Conservation (phyloP, 2,797 vertebrate genomes). For the Epinephelus malabaricus region DNA sequence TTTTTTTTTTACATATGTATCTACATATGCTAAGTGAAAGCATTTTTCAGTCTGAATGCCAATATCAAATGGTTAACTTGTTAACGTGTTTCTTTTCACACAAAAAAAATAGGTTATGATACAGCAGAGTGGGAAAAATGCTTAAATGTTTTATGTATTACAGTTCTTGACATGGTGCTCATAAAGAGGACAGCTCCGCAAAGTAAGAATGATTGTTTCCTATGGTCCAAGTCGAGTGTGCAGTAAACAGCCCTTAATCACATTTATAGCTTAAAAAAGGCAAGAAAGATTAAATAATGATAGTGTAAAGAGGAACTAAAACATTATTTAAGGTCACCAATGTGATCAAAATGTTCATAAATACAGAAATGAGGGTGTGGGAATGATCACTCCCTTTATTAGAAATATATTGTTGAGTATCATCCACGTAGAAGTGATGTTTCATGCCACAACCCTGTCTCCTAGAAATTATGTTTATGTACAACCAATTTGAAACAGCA, state of each 20-base stretch:
- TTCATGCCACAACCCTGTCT: no score
- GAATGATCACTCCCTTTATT: background rate
- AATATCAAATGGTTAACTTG: background rate
- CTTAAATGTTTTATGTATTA: background rate
- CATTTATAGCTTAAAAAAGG: background rate
- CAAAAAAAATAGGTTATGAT: background rate
- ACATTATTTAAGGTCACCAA: accelerated
- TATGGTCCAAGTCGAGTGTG: background rate
- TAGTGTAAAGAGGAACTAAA: background rate
- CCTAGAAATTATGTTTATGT: no score
- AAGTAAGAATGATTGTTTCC: background rate
- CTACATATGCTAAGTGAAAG: background rate
- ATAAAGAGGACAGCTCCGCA: background rate
- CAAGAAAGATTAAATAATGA: background rate
- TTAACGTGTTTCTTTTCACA: background rate
- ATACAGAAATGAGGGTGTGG: no score
- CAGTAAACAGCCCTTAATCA: slow-evolving; percentile 1
- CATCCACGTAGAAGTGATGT: background rate
- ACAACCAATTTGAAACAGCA: no score
- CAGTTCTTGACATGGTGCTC: background rate
- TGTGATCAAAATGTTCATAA: no score
- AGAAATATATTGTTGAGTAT: background rate
- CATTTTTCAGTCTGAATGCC: background rate
- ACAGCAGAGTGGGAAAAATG: background rate
- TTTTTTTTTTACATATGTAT: background rate